These are phyloP conservation scores for Sander vitreus DNA, from an alignment of 2,113 vertebrate species.

Conservation along the genomic window DNA sequence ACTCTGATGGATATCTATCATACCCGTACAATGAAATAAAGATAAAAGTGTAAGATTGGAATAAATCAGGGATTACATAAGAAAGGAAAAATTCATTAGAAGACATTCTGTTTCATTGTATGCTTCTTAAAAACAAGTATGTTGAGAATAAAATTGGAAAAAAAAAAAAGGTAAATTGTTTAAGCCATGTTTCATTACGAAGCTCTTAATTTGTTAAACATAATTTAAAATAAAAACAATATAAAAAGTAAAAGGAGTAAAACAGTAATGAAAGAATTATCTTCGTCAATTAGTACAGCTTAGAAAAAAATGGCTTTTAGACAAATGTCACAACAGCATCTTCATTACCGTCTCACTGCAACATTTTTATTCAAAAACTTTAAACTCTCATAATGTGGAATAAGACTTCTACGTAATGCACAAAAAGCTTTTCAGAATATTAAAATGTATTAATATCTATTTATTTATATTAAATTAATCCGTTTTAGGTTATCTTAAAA, in stretches of 20 bases:
- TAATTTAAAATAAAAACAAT: background rate
- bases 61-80: background rate
- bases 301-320: conserved; percentile 2
- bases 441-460: background rate
- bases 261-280: background rate
- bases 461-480: background rate
- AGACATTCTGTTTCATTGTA: background rate
- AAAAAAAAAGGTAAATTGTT: background rate
- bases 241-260: background rate
- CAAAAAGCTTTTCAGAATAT: background rate
- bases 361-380: background rate
- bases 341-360: background rate
- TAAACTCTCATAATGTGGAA: background rate
- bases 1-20: background rate
- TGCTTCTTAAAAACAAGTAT: background rate
- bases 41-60: background rate
- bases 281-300: background rate
- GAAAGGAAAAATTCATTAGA: background rate
- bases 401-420: background rate
- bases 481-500: background rate
- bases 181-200: background rate
- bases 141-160: background rate
- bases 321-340: background rate
- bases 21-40: background rate
- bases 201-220: background rate